Evolutionary conservation across 1,140 invertebrate species (phyloP), one percentile per base, ranked within the genome.

Genomic region (Bombus picipes): DNA sequence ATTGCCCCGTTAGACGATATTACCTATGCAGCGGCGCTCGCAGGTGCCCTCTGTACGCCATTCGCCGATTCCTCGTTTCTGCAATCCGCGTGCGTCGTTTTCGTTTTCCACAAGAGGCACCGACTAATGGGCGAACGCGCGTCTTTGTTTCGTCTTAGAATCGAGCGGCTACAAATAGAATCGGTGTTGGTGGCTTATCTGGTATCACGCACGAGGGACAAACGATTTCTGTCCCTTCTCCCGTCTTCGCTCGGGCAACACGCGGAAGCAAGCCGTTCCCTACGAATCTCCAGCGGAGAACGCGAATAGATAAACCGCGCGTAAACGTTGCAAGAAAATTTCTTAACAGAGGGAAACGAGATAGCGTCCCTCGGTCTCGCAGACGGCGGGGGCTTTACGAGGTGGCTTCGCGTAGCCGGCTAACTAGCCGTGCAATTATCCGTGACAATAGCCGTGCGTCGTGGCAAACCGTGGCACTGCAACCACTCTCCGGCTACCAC

Each of bases 1-100:
- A 94, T 94, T 93, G 92, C 91, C 91, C 93, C 91, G 91, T 94
- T 94, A 94, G 75, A 86, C 90, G 85, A 92, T 93, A 94, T 94
- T 92, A 92, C 93, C 86, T 91, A 90, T 91, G 88, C 89, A 90
- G 74, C 68, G 37, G 43, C 32, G 39, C 71, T 88, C 85, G 66
- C 4, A 39, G 37, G 41, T 32, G 53, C 57, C 39, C 28, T 12
- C 34, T 37, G 10, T n/a, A 6, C 15, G 15, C 28, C 25, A 10
- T 34, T 34, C 39, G 15, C n/a, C 28, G 13, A 71, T 8, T 47
- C 57, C 34, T 25, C 32, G 5, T 13, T 57, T 28, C 34, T 8
- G 18, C 81, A 10, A 37, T n/a, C 34, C 41, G 1, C 12, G 37
- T 22, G 41, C 25, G 57, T 12, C 39, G 47, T 72, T 22, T 65